phyloP scores from a whole-genome alignment of 2,113 vertebrate species.

The Oryzias curvinotus region DNA sequence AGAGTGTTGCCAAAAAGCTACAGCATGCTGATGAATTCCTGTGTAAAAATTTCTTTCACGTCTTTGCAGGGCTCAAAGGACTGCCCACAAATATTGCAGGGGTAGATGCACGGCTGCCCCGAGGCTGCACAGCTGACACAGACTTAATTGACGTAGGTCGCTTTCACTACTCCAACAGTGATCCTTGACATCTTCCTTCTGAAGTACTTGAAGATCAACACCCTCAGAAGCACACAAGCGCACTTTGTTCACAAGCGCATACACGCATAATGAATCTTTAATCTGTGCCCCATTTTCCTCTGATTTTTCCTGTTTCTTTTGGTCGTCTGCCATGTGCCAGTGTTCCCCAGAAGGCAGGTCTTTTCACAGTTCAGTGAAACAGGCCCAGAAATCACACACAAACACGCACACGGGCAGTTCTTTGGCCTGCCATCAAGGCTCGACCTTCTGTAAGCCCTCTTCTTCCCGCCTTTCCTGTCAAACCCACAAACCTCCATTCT shows the following conservation, averaged over 20 bases:
- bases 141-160: conserved; percentile 5
- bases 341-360: conserved; percentile 62
- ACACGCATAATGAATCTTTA: conserved; percentile 70
- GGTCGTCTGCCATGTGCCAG: conserved; percentile 68
- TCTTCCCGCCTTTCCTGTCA: conserved; percentile 18
- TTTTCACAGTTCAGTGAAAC: conserved; percentile 68
- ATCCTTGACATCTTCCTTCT: conserved; percentile 52
- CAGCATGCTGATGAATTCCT: conserved; percentile 4
- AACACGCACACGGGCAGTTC: conserved; percentile 15
- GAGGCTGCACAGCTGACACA: conserved; percentile 1
- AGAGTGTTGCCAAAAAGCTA: not conserved
- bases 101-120: conserved; percentile 1
- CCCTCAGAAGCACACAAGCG: conserved; percentile 53
- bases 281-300: conserved; percentile 72
- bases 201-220: conserved; percentile 47
- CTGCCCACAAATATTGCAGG: conserved; percentile 3
- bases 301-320: conserved; percentile 36
- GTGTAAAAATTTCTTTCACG: not conserved
- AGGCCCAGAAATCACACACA: conserved; percentile 42
- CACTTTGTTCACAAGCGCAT: conserved; percentile 49
- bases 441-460: conserved; percentile 36
- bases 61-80: not conserved
- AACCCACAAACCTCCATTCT: conserved; percentile 23
- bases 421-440: conserved; percentile 30
- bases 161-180: conserved; percentile 13